These are phyloP conservation scores for Ceratina australensis DNA, from an alignment of 1,140 invertebrate genomes.

Conservation along the genomic window DNA sequence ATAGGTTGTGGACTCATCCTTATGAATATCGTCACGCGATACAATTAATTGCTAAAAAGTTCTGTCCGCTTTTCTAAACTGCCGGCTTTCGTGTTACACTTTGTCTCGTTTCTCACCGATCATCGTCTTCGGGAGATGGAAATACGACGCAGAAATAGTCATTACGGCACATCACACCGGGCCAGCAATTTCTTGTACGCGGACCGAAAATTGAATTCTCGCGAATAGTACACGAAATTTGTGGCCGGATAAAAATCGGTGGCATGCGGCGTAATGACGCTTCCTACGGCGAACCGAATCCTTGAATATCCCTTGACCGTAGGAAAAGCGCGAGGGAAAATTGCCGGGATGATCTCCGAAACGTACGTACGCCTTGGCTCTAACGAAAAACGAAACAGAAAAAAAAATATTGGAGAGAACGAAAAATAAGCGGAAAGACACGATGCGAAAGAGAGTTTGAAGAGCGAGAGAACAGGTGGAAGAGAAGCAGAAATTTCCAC, in stretches of 20 bases:
- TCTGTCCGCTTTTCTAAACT: too few species aligned
- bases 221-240: slow-evolving; percentile 10
- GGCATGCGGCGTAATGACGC: slow-evolving; percentile 63
- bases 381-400: neutral
- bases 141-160: slow-evolving; percentile 64
- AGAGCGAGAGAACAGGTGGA: neutral
- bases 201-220: neutral
- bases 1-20: too few species aligned
- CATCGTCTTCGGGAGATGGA: slow-evolving; percentile 48
- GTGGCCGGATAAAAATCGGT: slow-evolving; percentile 52
- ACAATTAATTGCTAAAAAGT: neutral
- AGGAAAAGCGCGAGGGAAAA: neutral
- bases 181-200: slow-evolving; percentile 40
- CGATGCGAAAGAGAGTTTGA: neutral
- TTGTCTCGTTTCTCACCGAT: too few species aligned
- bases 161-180: slow-evolving; percentile 74
- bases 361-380: neutral
- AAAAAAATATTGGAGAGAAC: too few species aligned
- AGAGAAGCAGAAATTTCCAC: neutral
- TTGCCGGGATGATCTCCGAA: slow-evolving; percentile 17
- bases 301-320: neutral
- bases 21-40: neutral
- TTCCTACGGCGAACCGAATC: slow-evolving; percentile 59
- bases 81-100: too few species aligned
- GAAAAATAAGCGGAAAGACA: neutral